Evolutionary conservation across 64 coral and sea anemone species (phyloP).

Genomic region (Cladopsammia gracilis): DNA sequence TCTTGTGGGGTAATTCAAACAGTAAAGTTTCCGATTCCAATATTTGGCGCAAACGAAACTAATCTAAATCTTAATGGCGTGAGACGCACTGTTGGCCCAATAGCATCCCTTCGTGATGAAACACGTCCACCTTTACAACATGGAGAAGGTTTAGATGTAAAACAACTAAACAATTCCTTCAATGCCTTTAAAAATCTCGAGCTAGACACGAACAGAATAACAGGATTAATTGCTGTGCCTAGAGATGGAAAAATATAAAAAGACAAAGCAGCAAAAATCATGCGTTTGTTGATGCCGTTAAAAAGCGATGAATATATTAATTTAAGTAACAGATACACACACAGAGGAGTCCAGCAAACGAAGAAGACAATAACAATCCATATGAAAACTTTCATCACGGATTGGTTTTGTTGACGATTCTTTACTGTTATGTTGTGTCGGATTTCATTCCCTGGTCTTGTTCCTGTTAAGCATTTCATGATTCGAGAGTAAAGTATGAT

Average conservation of each 20-base stretch:
- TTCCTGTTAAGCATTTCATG: conserved; percentile 3
- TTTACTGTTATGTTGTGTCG: background rate
- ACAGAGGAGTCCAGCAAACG: no score
- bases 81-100: background rate
- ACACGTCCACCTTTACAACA: background rate
- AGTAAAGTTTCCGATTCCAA: no score
- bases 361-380: no score
- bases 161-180: background rate
- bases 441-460: background rate
- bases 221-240: background rate
- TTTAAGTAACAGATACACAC: no score
- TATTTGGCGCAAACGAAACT: no score
- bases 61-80: no score
- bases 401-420: background rate
- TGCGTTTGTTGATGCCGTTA: background rate
- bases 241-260: conserved; percentile 14
- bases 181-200: background rate
- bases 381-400: no score
- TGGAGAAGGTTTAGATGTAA: background rate
- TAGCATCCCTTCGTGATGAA: background rate
- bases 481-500: background rate
- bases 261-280: background rate
- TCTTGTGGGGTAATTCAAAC: no score
- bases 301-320: no score
- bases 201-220: conserved; percentile 5